Conservation (phyloP, 2,797 vertebrate species). For the Pristis pectinata region DNA sequence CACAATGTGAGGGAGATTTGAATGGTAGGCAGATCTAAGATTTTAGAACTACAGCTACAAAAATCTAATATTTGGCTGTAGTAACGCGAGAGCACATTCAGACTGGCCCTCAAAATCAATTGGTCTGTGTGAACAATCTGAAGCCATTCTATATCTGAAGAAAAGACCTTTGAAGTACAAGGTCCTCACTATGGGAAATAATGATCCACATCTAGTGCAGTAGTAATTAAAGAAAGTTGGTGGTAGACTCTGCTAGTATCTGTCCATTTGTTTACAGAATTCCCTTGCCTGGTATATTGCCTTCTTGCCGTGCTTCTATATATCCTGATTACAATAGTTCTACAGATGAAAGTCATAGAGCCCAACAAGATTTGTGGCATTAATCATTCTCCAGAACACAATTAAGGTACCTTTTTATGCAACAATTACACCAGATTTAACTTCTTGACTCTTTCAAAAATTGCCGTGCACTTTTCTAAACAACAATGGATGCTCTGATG, state of each 20-base stretch:
- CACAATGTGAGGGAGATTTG: neutral
- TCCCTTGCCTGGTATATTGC: neutral
- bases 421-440: neutral
- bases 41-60: neutral
- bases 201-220: conserved; percentile 3
- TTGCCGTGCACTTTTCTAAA: neutral
- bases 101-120: neutral
- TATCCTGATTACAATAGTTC: neutral
- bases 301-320: neutral
- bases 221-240: conserved; percentile 11
- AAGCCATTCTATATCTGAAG: neutral
- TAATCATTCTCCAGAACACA: neutral
- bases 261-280: neutral
- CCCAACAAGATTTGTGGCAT: neutral
- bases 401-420: neutral
- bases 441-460: neutral
- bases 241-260: neutral
- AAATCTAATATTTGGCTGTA: neutral
- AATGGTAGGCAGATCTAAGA: neutral
- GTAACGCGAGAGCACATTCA: neutral
- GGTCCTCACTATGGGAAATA: conserved; percentile 36
- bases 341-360: neutral
- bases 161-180: neutral
- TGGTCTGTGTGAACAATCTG: neutral
- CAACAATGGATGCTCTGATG: neutral